Percentiles rank a stretch among this genome's conserved stretches.
Conservation (phyloP, 2,888 invertebrate species). For the Parnassius glacialis region DNA sequence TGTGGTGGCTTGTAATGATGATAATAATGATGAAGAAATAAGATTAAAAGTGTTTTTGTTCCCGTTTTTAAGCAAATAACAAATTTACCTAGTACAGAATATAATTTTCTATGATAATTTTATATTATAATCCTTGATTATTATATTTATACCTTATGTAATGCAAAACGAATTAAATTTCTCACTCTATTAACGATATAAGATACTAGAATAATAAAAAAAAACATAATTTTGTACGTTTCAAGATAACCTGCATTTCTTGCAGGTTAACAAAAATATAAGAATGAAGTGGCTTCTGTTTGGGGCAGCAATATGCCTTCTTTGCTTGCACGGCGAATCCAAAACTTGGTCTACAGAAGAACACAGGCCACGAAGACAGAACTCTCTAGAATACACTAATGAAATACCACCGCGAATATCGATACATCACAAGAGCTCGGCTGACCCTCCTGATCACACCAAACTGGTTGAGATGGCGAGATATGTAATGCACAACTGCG, state of each 20-base stretch:
- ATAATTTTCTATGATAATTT: too few species aligned
- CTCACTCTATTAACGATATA: too few species aligned
- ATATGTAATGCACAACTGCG: constrained; percentile 85
- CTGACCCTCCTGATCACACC: constrained; percentile 81
- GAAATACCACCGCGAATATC: constrained; percentile 41
- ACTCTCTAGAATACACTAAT: constrained; percentile 41
- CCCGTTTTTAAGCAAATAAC: too few species aligned
- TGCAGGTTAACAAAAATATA: constrained; percentile 10
- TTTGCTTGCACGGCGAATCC: constrained; percentile 34
- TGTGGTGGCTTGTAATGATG: too few species aligned
- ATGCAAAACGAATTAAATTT: too few species aligned
- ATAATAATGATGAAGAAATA: too few species aligned
- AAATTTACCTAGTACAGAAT: too few species aligned
- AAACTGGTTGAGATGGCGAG: constrained; percentile 85
- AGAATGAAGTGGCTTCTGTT: constrained; percentile 35
- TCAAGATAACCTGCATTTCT: constrained; percentile 2
- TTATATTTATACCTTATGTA: too few species aligned
- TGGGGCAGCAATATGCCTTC: constrained; percentile 30
- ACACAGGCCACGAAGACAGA: constrained; percentile 4
- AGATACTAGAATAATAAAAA: too few species aligned
- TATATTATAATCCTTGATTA: too few species aligned
- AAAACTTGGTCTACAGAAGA: constrained; percentile 26
- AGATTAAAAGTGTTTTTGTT: too few species aligned
- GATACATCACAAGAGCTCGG: constrained; percentile 26
- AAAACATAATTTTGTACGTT: too few species aligned